Evolutionary conservation across 2,888 invertebrate species (phyloP), one percentile per base, ranked within the genome.

Genomic region (Calliphora vomitoria): DNA sequence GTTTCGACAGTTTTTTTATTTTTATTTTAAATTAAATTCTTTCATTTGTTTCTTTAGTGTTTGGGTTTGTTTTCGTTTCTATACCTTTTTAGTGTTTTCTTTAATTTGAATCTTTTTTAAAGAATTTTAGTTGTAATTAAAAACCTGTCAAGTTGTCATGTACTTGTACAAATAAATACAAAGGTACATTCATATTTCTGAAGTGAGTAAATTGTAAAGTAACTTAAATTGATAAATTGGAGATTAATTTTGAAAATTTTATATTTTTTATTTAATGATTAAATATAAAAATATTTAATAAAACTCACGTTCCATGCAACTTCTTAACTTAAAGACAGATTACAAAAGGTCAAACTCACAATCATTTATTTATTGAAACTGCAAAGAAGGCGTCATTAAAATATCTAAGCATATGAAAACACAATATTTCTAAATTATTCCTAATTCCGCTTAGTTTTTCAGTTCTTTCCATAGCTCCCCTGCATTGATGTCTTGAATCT

Each of bases 111-210:
- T 85, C 79, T 82, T 82, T 86, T 75, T 50, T 1, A 44, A 72
- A 81, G 79, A 71, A 86, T 80, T 82, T 86, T 60, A 86, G 76
- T 81, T 86, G 89, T 89, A 89, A 89, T 88, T 89, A 88, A 88
- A 89, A 88, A 86, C 89, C 88, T 88, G 85, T 84, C 85, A 88
- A 78, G 50, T 82, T 82, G 72, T 78, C 76, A 44, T 81, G 72
- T 62, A 44, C 13, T 13, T 44, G 11, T 44, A 44, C 13, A 13
- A 11, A 44, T 44, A 44, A 44, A 44, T 44, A 44, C 44, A 10
- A 11, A 44, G 11, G 3, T 44, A 44, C 8, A 10, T 44, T 10
- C 44, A 44, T 3, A 35, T 35, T 31, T 47, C 10, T 0, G 4
- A 10, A 69, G 50, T 68, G 50, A 44, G 50, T 50, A n/a, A 15